Conservation (phyloP, 1,140 invertebrate genomes). For the Mamestra configurata region DNA sequence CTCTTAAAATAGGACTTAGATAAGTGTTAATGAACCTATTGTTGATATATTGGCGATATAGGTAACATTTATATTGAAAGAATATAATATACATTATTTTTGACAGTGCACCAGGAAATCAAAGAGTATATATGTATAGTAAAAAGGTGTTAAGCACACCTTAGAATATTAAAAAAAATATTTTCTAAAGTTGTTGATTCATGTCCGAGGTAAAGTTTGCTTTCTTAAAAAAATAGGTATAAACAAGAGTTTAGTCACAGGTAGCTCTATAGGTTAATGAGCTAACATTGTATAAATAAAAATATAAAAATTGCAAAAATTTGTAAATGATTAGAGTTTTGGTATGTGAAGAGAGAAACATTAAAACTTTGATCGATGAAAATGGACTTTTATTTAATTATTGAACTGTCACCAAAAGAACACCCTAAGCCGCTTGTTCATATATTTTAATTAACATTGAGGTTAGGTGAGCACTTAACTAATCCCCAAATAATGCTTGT, state of each 20-base stretch:
- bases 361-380: conserved; percentile 80
- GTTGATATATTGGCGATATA: conserved; percentile 58
- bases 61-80: conserved; percentile 52
- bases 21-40: conserved; percentile 67
- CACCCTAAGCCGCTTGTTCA: too few species aligned
- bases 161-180: conserved; percentile 76
- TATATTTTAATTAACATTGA: too few species aligned
- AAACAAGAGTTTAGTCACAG: conserved; percentile 78
- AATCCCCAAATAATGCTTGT: not conserved
- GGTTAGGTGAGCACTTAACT: too few species aligned
- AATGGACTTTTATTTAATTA: conserved; percentile 65
- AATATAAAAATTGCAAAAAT: conserved; percentile 82
- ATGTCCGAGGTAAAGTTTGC: conserved; percentile 69
- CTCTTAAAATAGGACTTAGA: conserved; percentile 60
- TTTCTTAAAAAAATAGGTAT: conserved; percentile 69
- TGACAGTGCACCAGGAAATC: conserved; percentile 60
- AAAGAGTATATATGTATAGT: conserved; percentile 71
- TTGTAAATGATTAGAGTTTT: conserved; percentile 79
- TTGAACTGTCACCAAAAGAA: too few species aligned
- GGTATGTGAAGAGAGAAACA: conserved; percentile 70
- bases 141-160: conserved; percentile 66
- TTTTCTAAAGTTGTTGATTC: conserved; percentile 80
- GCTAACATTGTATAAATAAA: conserved; percentile 82
- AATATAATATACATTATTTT: conserved; percentile 66
- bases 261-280: conserved; percentile 76